Conservation (phyloP, 2,797 vertebrate genomes). For the Erpetoichthys calabaricus region DNA sequence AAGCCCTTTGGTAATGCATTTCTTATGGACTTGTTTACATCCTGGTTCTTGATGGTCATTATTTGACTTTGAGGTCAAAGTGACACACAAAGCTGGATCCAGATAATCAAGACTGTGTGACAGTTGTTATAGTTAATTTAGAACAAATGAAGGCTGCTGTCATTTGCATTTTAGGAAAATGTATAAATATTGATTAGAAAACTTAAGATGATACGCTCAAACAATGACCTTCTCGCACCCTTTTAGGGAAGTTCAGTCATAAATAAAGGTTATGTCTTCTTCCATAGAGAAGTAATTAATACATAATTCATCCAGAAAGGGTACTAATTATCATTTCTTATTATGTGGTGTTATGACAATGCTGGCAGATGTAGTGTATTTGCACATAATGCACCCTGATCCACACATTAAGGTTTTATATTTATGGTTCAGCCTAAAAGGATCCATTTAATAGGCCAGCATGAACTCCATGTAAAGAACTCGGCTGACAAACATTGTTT, state of each 20-base stretch:
- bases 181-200: constrained; percentile 71
- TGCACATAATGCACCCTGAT: constrained; percentile 16
- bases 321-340: constrained; percentile 28
- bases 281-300: constrained; percentile 49
- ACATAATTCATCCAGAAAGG: constrained; percentile 47
- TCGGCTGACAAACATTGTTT: constrained; percentile 43
- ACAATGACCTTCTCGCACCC: constrained; percentile 49
- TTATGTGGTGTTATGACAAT: constrained; percentile 26
- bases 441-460: constrained; percentile 33
- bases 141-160: constrained; percentile 43
- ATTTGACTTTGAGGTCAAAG: constrained; percentile 19
- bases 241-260: constrained; percentile 55
- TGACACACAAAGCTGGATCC: constrained; percentile 18
- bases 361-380: constrained; percentile 23
- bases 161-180: constrained; percentile 54
- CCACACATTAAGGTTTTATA: constrained; percentile 21
- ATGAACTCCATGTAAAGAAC: constrained; percentile 33
- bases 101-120: constrained; percentile 24
- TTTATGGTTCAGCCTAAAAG: constrained; percentile 38
- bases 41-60: constrained; percentile 13
- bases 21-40: constrained; percentile 21
- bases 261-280: constrained; percentile 50
- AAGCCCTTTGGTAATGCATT: constrained; percentile 8
- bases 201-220: constrained; percentile 45
- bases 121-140: constrained; percentile 59